These are phyloP conservation scores for Mya arenaria DNA, from an alignment of 1,140 invertebrate genomes.

Conservation along the genomic window DNA sequence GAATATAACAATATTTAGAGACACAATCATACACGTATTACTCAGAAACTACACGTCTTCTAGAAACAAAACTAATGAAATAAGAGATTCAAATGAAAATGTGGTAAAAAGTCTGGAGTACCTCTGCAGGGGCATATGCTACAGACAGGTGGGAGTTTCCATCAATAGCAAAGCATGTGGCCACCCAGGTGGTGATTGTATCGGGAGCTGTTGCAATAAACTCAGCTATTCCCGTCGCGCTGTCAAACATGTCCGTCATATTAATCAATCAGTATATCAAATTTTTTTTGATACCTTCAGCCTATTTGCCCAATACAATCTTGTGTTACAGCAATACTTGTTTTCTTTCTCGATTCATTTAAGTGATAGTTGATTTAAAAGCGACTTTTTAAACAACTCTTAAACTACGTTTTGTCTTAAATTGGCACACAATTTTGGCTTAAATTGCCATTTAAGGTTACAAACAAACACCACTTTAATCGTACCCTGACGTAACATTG, in stretches of 20 bases:
- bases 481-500: not conserved
- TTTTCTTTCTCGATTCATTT: no score
- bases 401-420: no score
- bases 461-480: not conserved
- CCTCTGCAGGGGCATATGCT: not conserved
- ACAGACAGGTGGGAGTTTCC: not conserved
- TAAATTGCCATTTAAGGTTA: not conserved
- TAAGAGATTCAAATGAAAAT: no score
- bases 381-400: no score
- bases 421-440: no score
- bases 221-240: not conserved
- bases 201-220: not conserved
- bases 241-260: no score
- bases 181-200: conserved; percentile 4
- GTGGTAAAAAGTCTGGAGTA: no score
- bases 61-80: not conserved
- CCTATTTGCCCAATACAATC: no score
- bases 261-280: no score
- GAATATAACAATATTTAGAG: not conserved
- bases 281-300: no score
- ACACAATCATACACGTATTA: not conserved
- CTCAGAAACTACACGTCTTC: not conserved
- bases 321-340: no score
- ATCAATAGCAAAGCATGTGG: not conserved
- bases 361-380: no score